These are phyloP conservation scores for Loripinus fragilis DNA, from an alignment of 2,888 invertebrate genomes.

Conservation along the genomic window DNA sequence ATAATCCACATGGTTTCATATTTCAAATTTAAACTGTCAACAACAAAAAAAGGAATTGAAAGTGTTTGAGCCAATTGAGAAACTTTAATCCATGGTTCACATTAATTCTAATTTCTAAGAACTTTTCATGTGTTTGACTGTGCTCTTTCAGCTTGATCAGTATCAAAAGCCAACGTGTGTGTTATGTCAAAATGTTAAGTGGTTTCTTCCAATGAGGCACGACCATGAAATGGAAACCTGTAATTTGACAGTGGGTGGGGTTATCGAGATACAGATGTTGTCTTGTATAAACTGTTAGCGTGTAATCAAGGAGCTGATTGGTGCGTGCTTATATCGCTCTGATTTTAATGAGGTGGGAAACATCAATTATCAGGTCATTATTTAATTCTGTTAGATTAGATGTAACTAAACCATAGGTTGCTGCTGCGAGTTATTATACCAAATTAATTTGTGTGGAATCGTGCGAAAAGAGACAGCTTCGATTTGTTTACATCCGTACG, in stretches of 20 bases:
- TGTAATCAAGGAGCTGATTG: constrained; percentile 54
- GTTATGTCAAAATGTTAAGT: constrained; percentile 15
- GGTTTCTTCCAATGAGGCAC: constrained; percentile 1
- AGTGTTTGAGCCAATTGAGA: too few relatives aligned
- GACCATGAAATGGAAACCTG: neutral
- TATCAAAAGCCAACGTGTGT: constrained; percentile 15
- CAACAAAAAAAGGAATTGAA: too few relatives aligned
- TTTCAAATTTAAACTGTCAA: too few relatives aligned
- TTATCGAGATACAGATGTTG: constrained; percentile 30
- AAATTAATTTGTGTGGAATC: neutral
- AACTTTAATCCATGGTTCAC: too few relatives aligned
- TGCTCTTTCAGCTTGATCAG: neutral
- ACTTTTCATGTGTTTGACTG: too few relatives aligned
- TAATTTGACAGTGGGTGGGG: constrained; percentile 22
- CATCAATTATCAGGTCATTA: constrained; percentile 19
- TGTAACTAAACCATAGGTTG: constrained; percentile 17
- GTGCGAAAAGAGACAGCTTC: too few relatives aligned
- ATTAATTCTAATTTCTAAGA: too few relatives aligned
- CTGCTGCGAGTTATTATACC: neutral
- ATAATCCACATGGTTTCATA: too few relatives aligned
- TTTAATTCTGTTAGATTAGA: constrained; percentile 10
- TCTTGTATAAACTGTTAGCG: constrained; percentile 48
- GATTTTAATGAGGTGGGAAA: constrained; percentile 16
- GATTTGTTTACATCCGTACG: too few relatives aligned
- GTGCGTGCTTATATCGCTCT: constrained; percentile 26